Conservation (phyloP, 2,113 vertebrate genomes). For the Rhinogobius similis region DNA sequence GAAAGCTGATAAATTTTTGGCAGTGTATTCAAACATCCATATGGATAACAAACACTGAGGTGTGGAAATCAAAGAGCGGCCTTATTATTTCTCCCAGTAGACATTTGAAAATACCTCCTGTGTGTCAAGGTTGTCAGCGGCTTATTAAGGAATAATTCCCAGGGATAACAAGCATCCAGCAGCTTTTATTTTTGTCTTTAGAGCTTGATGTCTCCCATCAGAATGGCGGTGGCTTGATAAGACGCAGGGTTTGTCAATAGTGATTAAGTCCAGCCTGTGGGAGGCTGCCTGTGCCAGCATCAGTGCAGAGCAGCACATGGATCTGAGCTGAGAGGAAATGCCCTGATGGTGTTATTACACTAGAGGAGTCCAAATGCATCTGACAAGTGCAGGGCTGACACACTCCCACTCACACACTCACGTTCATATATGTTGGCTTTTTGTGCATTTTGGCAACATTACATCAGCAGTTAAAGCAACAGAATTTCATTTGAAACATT, state of each 20-base stretch:
- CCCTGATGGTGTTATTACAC: conserved; percentile 13
- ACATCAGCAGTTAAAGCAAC: not conserved
- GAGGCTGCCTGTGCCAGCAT: conserved; percentile 18
- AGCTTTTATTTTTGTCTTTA: conserved; percentile 17
- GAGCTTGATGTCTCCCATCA: conserved; percentile 14
- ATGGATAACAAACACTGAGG: not conserved
- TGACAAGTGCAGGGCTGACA: not conserved
- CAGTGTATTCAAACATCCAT: conserved; percentile 4
- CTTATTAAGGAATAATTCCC: conserved; percentile 18
- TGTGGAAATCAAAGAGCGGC: not conserved
- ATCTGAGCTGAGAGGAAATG: conserved; percentile 5
- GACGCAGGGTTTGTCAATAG: conserved; percentile 22
- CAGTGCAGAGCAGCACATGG: conserved; percentile 25
- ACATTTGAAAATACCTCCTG: conserved; percentile 6
- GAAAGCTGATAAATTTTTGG: conserved; percentile 7
- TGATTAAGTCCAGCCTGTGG: conserved; percentile 24
- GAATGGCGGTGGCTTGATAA: conserved; percentile 15
- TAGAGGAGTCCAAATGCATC: conserved; percentile 4
- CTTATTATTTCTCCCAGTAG: not conserved
- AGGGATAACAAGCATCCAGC: conserved; percentile 17
- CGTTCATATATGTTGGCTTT: not conserved
- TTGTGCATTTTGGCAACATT: not conserved
- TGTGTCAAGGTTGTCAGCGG: conserved; percentile 4
- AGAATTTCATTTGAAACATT: too few relatives aligned
- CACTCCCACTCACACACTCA: not conserved